Evolutionary conservation across 2,888 invertebrate genomes (phyloP), one percentile per base, ranked within the genome.

Genomic region (Netelia melanura): DNA sequence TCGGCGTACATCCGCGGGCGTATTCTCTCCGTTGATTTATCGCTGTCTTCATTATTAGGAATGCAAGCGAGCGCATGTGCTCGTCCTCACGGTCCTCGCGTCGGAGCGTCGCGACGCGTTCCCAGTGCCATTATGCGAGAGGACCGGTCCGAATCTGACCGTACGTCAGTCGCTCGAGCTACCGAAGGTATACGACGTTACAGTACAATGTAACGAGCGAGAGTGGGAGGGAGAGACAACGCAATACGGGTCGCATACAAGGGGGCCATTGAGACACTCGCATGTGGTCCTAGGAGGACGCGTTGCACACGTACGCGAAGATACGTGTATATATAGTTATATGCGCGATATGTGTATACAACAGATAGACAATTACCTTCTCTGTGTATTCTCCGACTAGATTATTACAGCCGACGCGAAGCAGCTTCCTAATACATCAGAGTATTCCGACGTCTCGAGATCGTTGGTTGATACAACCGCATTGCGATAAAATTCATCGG

Each of bases 31-130:
- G 91, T 93, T 93, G 93, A 93, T 93, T 93, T 93, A 93, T 93
- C 92, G 93, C 92, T 93, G 93, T 93, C 93, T 93, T 93, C 93
- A 93, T 93, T 93, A 93, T 93, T 93, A 93, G 93, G 93, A 93
- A 93, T 93, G 93, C 93, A 93, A 91, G 91, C 91, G 91, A 91
- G 90, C 89, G 91, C 89, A 89, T 87, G 89, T 80, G 25, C 56
- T 76, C 75, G 75, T 82, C 82, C 82, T 79, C 81, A 64, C 78
- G 77, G 64, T 78, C 72, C 61, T 78, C 77, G 81, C 84, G 52
- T 85, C 76, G 71, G 38, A 38, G 62, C 72, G 82, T 82, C 85
- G 85, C 79, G 82, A 76, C 54, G 81, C 84, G 86, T 81, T 81
- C 74, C 78, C 80, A 65, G 76, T n/a, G 81, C 86, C 86, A 88